These are phyloP conservation scores for Melieria picta DNA, from an alignment of 2,888 invertebrate species.

Conservation along the genomic window DNA sequence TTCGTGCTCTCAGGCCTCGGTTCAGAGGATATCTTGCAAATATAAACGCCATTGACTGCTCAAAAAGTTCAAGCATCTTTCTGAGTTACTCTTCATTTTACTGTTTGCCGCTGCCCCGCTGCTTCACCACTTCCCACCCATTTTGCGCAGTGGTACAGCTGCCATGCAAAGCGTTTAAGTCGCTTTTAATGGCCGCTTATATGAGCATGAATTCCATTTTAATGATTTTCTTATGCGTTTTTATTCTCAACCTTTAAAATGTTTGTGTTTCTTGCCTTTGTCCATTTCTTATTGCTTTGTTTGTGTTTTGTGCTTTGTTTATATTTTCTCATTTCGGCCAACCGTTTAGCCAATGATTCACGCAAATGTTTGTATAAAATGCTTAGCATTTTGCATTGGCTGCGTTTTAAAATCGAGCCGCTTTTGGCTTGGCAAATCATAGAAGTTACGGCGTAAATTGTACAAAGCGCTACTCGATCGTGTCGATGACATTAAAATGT, in stretches of 20 bases:
- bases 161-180: background rate
- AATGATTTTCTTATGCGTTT: background rate
- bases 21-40: too few species aligned
- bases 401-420: too few species aligned
- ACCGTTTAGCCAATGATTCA: too few species aligned
- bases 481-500: too few species aligned
- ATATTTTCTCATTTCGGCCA: too few species aligned
- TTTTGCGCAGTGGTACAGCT: background rate
- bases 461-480: too few species aligned
- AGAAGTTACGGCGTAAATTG: too few species aligned
- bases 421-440: too few species aligned
- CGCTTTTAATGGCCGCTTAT: conserved; percentile 21
- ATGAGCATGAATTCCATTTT: conserved; percentile 21
- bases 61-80: conserved; percentile 22
- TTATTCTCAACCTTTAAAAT: background rate
- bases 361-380: too few species aligned
- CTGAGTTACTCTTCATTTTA: background rate
- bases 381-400: too few species aligned
- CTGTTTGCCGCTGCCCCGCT: background rate
- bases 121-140: background rate
- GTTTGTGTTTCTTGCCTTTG: background rate
- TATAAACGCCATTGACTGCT: background rate
- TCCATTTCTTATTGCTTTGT: background rate
- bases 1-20: too few species aligned
- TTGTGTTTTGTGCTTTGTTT: background rate